Percentiles rank a stretch among this genome's conserved stretches.
Evolutionary conservation across 2,113 vertebrate species (phyloP).

Genomic region (Apodemus speciosus): DNA sequence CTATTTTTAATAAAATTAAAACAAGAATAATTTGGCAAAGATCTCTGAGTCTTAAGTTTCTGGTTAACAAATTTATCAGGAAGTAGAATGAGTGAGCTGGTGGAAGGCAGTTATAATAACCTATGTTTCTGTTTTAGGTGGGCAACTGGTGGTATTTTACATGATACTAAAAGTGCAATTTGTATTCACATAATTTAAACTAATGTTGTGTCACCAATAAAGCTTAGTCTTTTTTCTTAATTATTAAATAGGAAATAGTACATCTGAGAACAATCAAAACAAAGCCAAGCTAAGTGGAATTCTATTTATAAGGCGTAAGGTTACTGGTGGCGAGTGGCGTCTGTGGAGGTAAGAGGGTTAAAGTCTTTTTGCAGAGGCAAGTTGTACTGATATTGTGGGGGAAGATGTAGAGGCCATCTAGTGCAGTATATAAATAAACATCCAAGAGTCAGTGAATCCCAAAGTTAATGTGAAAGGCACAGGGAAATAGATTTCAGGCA

Average conservation of each 20-base stretch:
- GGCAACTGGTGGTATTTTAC: neutral
- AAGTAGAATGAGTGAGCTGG: neutral
- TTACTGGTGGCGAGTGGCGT: neutral
- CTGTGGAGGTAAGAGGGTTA: neutral
- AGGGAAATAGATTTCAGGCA: too few relatives aligned
- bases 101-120: neutral
- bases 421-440: neutral
- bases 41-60: neutral
- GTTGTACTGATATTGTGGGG: neutral
- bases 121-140: neutral
- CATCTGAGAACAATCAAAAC: constrained; percentile 12
- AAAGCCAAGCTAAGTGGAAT: neutral
- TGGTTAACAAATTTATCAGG: neutral
- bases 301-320: neutral
- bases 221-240: neutral
- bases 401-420: neutral
- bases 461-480: neutral
- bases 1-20: neutral
- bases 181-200: too few relatives aligned
- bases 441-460: neutral
- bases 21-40: constrained; percentile 47
- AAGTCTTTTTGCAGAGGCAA: neutral
- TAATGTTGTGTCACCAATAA: neutral
- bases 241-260: neutral
- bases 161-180: neutral